These are phyloP conservation scores for Cherax quadricarinatus DNA, from an alignment of 1,140 invertebrate species.

Conservation along the genomic window DNA sequence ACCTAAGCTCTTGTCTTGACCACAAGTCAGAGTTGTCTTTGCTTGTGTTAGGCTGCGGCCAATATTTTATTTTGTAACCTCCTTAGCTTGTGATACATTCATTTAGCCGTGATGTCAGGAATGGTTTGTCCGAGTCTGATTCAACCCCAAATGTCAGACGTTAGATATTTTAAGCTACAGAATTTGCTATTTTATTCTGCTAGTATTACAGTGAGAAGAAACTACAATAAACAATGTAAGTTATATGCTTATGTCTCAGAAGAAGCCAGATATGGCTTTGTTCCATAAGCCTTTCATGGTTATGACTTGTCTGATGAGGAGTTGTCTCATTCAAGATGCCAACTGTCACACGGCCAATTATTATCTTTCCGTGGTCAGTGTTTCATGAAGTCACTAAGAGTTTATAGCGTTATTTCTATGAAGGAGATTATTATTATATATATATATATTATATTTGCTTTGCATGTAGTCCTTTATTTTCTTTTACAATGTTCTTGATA, in stretches of 20 bases:
- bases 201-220: background rate
- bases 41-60: slow-evolving; percentile 54
- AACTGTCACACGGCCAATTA: slow-evolving; percentile 36
- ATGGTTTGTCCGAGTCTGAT: slow-evolving; percentile 22
- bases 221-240: background rate
- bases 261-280: background rate
- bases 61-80: slow-evolving; percentile 63
- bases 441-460: slow-evolving; percentile 69
- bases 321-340: slow-evolving; percentile 3
- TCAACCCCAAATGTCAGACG: slow-evolving; percentile 10
- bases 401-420: slow-evolving; percentile 70
- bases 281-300: background rate
- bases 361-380: slow-evolving; percentile 70
- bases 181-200: slow-evolving; percentile 5
- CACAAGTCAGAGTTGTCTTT: slow-evolving; percentile 42
- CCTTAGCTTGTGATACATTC: slow-evolving; percentile 68
- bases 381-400: slow-evolving; percentile 70
- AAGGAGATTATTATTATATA: slow-evolving; percentile 65
- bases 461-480: slow-evolving; percentile 69
- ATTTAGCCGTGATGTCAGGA: slow-evolving; percentile 52
- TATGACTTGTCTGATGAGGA: slow-evolving; percentile 21
- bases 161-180: slow-evolving; percentile 9
- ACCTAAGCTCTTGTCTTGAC: slow-evolving; percentile 47
- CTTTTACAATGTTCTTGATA: slow-evolving; percentile 50
- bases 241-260: background rate